Conservation (phyloP, 1,140 invertebrate genomes). For the Neotoxoptera formosana region DNA sequence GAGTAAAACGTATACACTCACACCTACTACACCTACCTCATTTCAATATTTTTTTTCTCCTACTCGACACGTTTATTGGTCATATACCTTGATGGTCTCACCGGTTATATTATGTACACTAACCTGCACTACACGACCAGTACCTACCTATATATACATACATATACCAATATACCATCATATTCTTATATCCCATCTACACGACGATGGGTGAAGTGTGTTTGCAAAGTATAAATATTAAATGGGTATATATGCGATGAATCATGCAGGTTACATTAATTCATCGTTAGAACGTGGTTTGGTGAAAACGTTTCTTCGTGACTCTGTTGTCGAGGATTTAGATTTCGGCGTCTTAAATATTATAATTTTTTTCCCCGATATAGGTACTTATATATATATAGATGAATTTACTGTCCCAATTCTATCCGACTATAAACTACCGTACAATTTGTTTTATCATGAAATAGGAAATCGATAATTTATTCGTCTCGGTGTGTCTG, state of each 20-base stretch:
- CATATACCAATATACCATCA: not conserved
- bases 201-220: not conserved
- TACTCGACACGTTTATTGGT: not conserved
- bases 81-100: not conserved
- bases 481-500: not conserved
- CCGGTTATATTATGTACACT: not conserved
- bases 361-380: not conserved
- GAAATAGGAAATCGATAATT: not conserved
- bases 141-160: not conserved
- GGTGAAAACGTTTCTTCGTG: not conserved
- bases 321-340: not conserved
- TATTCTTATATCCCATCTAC: not conserved
- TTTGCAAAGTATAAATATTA: not conserved
- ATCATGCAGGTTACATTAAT: not conserved
- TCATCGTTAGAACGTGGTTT: not conserved
- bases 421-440: not conserved
- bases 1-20: not conserved
- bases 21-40: not conserved
- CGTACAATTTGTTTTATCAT: not conserved
- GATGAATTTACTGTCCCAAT: not conserved
- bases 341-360: not conserved
- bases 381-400: too few species aligned
- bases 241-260: not conserved
- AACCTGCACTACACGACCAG: not conserved
- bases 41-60: not conserved